Conservation (phyloP, 2,113 vertebrate genomes). For the Rhinopithecus roxellana region DNA sequence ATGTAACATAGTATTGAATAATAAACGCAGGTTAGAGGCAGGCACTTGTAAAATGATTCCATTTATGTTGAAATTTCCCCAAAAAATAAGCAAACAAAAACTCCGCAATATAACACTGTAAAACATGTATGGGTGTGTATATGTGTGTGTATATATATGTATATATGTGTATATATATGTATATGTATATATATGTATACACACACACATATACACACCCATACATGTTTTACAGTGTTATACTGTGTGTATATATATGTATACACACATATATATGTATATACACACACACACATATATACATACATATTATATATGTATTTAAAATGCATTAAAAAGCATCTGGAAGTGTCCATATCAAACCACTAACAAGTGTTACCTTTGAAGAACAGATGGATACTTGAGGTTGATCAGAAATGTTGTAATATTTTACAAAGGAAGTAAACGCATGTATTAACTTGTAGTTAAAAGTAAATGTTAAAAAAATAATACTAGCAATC, state of each 20-base stretch:
- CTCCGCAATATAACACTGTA: not conserved
- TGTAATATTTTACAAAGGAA: not conserved
- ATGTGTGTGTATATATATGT: too few relatives aligned
- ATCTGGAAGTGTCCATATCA: not conserved
- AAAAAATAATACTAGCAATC: not conserved
- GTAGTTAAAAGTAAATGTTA: slow-evolving; percentile 25
- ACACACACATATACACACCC: too few relatives aligned
- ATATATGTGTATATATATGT: too few relatives aligned
- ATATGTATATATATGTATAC: too few relatives aligned
- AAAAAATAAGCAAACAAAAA: not conserved
- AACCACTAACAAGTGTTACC: not conserved
- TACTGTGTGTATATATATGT: too few relatives aligned
- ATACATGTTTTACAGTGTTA: too few relatives aligned
- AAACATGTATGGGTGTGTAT: not conserved
- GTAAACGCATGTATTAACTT: not conserved
- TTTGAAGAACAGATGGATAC: not conserved
- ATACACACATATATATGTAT: too few relatives aligned
- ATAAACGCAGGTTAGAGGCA: not conserved
- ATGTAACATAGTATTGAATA: not conserved
- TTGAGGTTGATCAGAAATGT: not conserved
- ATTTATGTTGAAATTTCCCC: not conserved
- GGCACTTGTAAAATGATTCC: not conserved
- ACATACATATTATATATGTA: not conserved
- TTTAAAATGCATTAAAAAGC: not conserved
- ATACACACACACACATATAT: too few relatives aligned